Conservation (phyloP, 2,888 invertebrate genomes). For the Lasioglossum lativentre region DNA sequence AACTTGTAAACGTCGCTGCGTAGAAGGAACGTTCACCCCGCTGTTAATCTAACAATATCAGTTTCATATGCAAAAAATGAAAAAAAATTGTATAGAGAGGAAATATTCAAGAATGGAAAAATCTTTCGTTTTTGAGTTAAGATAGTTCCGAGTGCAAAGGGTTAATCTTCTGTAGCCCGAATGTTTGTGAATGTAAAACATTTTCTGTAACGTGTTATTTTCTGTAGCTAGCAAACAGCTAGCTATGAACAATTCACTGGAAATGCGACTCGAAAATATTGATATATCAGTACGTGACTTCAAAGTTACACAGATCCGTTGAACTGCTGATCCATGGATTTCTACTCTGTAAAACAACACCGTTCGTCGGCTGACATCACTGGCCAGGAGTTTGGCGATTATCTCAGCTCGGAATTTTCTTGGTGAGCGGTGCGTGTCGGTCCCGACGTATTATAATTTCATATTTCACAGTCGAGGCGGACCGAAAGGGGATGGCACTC, state of each 20-base stretch:
- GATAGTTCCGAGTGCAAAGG: too few relatives aligned
- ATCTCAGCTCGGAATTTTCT: constrained; percentile 3
- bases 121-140: too few relatives aligned
- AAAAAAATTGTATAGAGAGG: too few relatives aligned
- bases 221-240: not conserved
- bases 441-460: constrained; percentile 35
- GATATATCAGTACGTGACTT: not conserved
- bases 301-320: not conserved
- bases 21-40: too few relatives aligned
- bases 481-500: not conserved
- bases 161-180: not conserved
- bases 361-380: not conserved
- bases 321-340: not conserved
- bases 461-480: constrained; percentile 29
- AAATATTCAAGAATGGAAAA: too few relatives aligned
- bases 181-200: not conserved
- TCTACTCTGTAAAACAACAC: not conserved
- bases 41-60: too few relatives aligned
- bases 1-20: too few relatives aligned
- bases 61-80: too few relatives aligned
- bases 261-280: not conserved
- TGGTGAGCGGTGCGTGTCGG: not conserved
- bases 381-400: not conserved
- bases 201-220: not conserved
- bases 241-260: too few relatives aligned